Evolutionary conservation across 2,888 invertebrate genomes (phyloP), one percentile per base, ranked within the genome.

Genomic region (Diplolepis rosae): DNA sequence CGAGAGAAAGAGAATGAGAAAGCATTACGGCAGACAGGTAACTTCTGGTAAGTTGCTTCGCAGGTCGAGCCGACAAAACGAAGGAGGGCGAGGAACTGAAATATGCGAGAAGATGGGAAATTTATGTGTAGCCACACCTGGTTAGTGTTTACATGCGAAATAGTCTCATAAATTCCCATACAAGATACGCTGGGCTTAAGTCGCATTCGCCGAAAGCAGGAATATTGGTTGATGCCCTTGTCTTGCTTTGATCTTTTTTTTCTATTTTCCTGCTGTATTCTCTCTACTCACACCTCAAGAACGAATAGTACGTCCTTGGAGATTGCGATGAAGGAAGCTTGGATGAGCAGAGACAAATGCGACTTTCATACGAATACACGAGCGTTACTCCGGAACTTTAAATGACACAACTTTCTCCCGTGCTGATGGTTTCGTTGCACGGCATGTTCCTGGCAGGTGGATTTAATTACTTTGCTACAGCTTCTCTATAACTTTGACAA

Each of bases 61-160:
- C 79, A 80, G 75, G 73, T 73, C 77, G 70, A 52, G 51, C 72
- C 67, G 77, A 81, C 78, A 81, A 80, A 83, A 83, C 80, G 83
- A 80, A 81, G 75, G 75, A 75, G 80, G 71, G 79, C 79, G 75
- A 77, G 77, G 79, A 79, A 79, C 84, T 87, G 85, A 88, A 87
- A 88, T 88, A 88, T 86, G 85, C 84, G 81, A 82, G 80, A 84
- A 85, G 84, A 88, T 87, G 86, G 77, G 80, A 85, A 87, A 88
- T 88, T 88, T 88, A 88, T 87, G 87, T 84, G 83, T 85, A 87
- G 88, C 87, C 86, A 87, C 87, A 88, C 88, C 87, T 88, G 88
- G 87, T 88, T 88, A 87, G 86, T 85, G 88, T 87, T 85, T 85
- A 84, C 86, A 85, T 83, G 85, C 85, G 85, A 84, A 85, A 87